A percentile compares a stretch with the other conserved stretches of the same genome.
phyloP scores from a whole-genome alignment of 2,888 invertebrate genomes.

The Cryptus viduatorius region DNA sequence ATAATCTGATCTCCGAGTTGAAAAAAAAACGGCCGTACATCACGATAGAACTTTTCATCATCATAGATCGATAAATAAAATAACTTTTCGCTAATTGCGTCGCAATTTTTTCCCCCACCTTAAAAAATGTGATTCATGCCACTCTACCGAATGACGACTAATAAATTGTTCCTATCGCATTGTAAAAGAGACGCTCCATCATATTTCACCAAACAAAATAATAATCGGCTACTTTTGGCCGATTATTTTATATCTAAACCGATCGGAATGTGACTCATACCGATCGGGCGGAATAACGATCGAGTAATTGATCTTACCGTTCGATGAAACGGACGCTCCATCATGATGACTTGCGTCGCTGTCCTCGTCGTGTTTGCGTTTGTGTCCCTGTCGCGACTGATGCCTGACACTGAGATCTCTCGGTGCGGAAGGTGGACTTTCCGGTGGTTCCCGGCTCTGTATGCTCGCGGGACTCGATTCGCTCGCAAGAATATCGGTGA shows the following conservation, averaged over 20 bases:
- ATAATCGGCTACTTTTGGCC: not conserved
- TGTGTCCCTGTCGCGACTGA: slow-evolving; percentile 85
- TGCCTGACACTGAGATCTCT: slow-evolving; percentile 87
- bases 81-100: not conserved
- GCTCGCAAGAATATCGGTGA: slow-evolving; percentile 93
- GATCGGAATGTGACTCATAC: not conserved
- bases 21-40: not conserved
- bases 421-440: slow-evolving; percentile 86
- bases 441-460: slow-evolving; percentile 80
- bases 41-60: not conserved
- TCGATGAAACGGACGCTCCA: slow-evolving; percentile 86
- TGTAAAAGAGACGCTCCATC: too few species aligned
- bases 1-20: not conserved
- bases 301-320: slow-evolving; percentile 84
- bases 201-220: too few species aligned
- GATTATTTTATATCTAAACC: not conserved
- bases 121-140: too few species aligned
- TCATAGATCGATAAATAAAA: slow-evolving; percentile 12
- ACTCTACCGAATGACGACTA: too few species aligned
- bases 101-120: not conserved
- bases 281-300: not conserved
- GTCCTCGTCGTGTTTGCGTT: slow-evolving; percentile 87
- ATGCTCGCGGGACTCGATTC: slow-evolving; percentile 82
- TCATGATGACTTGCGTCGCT: slow-evolving; percentile 86
- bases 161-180: too few species aligned